Base-by-base conservation (phyloP, 1,140 invertebrate genomes). In the Orius laevigatus region DNA sequence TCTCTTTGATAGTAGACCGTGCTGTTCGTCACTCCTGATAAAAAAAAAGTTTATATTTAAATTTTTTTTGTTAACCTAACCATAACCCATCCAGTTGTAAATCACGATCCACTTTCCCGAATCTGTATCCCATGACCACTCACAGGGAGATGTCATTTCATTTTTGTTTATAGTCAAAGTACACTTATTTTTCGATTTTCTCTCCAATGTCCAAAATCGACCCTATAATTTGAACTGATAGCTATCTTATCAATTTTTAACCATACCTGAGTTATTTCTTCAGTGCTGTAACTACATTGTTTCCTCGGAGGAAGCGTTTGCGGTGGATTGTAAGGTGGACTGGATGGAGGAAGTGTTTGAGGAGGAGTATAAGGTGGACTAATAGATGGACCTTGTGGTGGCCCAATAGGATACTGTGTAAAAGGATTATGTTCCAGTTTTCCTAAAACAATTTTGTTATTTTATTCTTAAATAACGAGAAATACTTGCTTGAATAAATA, bases 401-500 rank as follows among this genome's bases (percentile, higher is more conserved):
- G 25, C 25, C 25, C 8, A 4, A 8, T 25, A 4, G 3, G 25
- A 25, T 25, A 25, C 25, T 25, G 25, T 8, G 25, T 4, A 25
- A 25, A 25, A 25, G 25, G 25, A 25, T 25, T 25, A 25, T 25
- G 8, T 8, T 25, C 25, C 8, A 25, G 8, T 25, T 25, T 3
- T 8, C 25, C 25, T 25, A 25, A 25, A 25, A 25, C 8, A 4
- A 25, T 25, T 25, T 4, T 4, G 25, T 25, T 25, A 4, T 25
- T 25, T 3, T 8, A 25, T 25, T 25, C 25, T 25, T 8, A 25
- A 25, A 34, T n/a, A 6, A 34, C 6, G 6, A 34, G 33, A 15
- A 10, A 19, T 20, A 44, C 42, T 44, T 16, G 35, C 44, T 33
- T 6, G 44, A 34, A 46, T 46, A 46, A 8, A 46, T 46, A 34